Base-by-base conservation (phyloP, 2,113 vertebrate species). In the Callipepla californica region DNA sequence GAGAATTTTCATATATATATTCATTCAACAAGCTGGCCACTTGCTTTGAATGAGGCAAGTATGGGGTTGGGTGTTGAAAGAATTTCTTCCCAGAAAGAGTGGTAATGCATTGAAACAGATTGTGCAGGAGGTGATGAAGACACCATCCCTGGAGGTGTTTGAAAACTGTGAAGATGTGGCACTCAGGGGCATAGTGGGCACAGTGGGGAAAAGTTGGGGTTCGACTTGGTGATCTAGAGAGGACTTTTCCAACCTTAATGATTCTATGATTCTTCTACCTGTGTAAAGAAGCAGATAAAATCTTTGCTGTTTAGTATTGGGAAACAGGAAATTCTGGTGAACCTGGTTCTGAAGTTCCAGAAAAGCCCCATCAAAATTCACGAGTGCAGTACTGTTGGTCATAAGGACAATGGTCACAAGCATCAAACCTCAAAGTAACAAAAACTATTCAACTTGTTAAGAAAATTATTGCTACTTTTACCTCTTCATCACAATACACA, bases 11-110 rank as follows among this genome's bases (percentile, higher is more conserved):
- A 86, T 82, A 36, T 42, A 3, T 47, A 3, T 47, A 51, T 88
- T 94, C 51, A 51, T 88, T 94, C 51, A 67, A 30, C 47, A 84
- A 80, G 83, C 68, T 93, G 85, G 68, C 34, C 28, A 17, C 73
- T 80, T 88, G 57, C 88, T 92, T 80, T 93, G 82, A 78, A 80
- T 83, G 80, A 78, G 73, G 34, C 77, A 80, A 40, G 50, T 92
- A 44, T 88, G 26, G 30, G 51, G 26, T 53, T 8, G 26, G 51
- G 30, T 53, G 26, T 15, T 53, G 51, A 14, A 28, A 53, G 51
- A 53, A 53, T 30, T 30, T 30, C 51, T 30, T 53, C 51, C 15
- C 51, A 53, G 51, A 26, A 53, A 53, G 26, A 53, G 26, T 28
- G 51, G 51, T 53, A 6, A 53, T 53, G 51, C 15, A 53, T 9